phyloP scores from a whole-genome alignment of 2,888 invertebrate genomes.

The Noctuana brunneofusca region DNA sequence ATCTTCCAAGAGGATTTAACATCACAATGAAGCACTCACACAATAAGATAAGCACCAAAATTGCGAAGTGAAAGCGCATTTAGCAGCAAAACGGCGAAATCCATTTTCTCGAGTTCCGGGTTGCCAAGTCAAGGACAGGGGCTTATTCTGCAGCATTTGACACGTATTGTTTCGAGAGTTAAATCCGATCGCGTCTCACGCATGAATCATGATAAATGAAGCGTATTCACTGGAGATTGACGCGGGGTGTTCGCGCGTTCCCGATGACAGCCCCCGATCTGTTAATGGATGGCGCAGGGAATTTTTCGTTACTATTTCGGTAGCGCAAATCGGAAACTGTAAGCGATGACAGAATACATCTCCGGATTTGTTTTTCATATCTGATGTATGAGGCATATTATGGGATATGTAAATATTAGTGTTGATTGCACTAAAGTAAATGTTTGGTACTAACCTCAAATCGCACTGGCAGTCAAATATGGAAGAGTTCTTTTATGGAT shows the following conservation, averaged over 20 bases:
- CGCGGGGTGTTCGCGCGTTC: conserved; percentile 43
- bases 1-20: neutral
- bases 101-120: conserved; percentile 20
- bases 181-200: conserved; percentile 39
- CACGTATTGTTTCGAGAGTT: conserved; percentile 35
- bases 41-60: conserved; percentile 1
- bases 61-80: conserved; percentile 17
- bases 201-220: conserved; percentile 54
- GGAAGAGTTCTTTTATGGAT: neutral
- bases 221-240: conserved; percentile 50
- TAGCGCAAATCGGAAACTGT: conserved; percentile 13
- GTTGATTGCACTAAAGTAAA: neutral
- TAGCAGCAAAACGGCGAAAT: conserved; percentile 16
- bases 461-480: neutral
- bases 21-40: neutral
- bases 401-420: neutral
- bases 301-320: conserved; percentile 32
- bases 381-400: neutral
- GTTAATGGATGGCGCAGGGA: conserved; percentile 43
- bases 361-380: conserved; percentile 1
- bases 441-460: neutral
- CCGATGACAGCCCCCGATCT: conserved; percentile 47
- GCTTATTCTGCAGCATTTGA: conserved; percentile 30
- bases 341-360: conserved; percentile 13
- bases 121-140: conserved; percentile 22